phyloP scores from a whole-genome alignment of 2,888 invertebrate genomes.

The Cheilosia scutellata region DNA sequence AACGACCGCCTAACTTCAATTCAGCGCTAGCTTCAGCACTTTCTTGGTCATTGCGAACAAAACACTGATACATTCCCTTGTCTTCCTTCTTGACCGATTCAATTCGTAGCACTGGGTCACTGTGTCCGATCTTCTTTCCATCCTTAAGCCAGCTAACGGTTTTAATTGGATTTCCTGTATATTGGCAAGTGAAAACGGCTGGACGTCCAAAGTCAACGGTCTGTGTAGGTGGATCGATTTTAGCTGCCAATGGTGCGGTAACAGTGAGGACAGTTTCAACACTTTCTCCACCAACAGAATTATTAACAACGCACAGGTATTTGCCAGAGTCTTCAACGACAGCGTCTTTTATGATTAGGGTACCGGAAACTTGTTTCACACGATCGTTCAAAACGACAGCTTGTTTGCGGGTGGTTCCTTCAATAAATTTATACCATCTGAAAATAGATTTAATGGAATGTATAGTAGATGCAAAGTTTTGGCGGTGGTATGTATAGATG shows the following conservation, averaged over 20 bases:
- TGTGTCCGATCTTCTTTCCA: conserved; percentile 93
- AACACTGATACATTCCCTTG: conserved; percentile 99
- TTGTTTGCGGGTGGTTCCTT: conserved; percentile 93
- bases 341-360: conserved; percentile 95
- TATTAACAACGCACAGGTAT: conserved; percentile 97
- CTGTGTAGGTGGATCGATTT: conserved; percentile 95
- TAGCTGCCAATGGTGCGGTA: conserved; percentile 94
- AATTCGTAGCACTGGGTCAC: conserved; percentile 92
- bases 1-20: conserved; percentile 95
- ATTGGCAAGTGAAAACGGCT: conserved; percentile 95
- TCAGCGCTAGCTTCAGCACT: conserved; percentile 97
- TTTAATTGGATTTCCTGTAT: conserved; percentile 95
- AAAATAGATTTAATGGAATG: conserved; percentile 36
- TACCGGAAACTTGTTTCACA: conserved; percentile 96
- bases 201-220: conserved; percentile 97
- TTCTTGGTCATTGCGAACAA: conserved; percentile 96
- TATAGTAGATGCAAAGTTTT: not conserved
- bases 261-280: conserved; percentile 96
- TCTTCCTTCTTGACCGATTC: conserved; percentile 96
- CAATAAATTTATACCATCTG: conserved; percentile 98
- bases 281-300: conserved; percentile 96
- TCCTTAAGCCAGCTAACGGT: conserved; percentile 97
- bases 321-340: conserved; percentile 97
- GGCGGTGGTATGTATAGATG: conserved; percentile 7
- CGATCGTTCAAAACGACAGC: conserved; percentile 95